These are phyloP conservation scores for Phylloscopus trochilus DNA, from an alignment of 2,113 vertebrate species.

Conservation along the genomic window DNA sequence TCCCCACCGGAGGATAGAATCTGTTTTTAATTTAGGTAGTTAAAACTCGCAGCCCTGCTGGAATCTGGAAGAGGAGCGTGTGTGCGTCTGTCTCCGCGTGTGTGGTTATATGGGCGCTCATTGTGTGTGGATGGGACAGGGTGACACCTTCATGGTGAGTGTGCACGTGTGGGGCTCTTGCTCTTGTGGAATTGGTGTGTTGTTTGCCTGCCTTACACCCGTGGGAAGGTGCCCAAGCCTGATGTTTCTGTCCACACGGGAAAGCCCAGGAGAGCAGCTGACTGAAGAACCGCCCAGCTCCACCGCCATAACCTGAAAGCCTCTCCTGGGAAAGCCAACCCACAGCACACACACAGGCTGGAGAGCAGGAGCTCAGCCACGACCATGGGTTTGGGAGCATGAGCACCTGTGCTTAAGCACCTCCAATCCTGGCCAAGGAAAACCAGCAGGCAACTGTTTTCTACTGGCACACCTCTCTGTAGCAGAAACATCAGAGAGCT, in stretches of 20 bases:
- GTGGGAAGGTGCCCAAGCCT: not conserved
- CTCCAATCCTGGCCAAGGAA: not conserved
- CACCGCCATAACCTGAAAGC: not conserved
- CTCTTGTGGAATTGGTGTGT: not conserved
- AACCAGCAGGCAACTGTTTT: not conserved
- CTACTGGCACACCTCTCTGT: not conserved
- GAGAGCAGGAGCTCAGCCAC: not conserved
- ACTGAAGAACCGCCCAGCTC: not conserved
- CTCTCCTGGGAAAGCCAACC: not conserved
- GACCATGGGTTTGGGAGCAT: not conserved
- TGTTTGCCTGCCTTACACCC: not conserved
- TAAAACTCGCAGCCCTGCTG: constrained; percentile 17
- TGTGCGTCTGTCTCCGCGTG: not conserved
- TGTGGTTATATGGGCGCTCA: not conserved
- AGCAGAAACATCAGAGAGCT: not conserved
- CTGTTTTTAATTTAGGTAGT: constrained; percentile 67
- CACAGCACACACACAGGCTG: not conserved
- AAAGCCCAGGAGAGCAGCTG: not conserved
- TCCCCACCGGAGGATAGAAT: not conserved
- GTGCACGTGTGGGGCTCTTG: not conserved
- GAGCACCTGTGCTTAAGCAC: not conserved
- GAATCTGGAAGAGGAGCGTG: constrained; percentile 30
- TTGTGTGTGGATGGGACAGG: not conserved
- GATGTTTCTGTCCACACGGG: accelerated
- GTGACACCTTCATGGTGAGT: constrained; percentile 27